Evolutionary conservation across 2,797 vertebrate genomes (phyloP), one percentile per base, ranked within the genome.

Genomic region (Columba guinea): DNA sequence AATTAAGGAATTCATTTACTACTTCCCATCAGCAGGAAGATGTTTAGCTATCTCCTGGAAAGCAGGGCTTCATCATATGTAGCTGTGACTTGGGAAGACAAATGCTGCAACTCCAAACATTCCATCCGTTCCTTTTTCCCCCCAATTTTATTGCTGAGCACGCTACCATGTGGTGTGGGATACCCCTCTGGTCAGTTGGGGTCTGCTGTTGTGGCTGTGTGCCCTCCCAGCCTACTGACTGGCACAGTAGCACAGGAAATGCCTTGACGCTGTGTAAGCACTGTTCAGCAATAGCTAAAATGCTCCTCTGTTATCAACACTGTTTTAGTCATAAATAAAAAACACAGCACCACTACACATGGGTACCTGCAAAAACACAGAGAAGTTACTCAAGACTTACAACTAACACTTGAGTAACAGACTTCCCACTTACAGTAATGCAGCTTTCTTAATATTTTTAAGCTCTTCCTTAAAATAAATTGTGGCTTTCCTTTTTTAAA

Each of bases 61-160:
- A 41, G 26, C 63, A 71, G 15, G 16, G 13, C 30, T 48, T 52
- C 27, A 69, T 56, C 35, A 46, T 7, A 17, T 27, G 20, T 19
- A 28, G 52, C 13, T 8, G 23, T 23, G 37, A 79, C 63, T 63
- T 39, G 11, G 21, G 51, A 69, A 73, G 49, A 39, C 8, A 77
- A 80, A 34, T 0, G 0, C 30, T 34, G 12, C 16, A 35, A 55
- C 18, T 71, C 8, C 0, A 1, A 79, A 52, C 5, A 2, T 13
- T 35, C 71, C 41, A 53, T 9, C 2, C 7, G 15, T 27, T 27
- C 63, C 32, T 62, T 30, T 28, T 11, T 51, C 4, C 34, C n/a
- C 5, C 49, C 34, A 28, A 12, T 78, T 62, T 62, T 67, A 16
- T 3, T 46, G 65, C 60, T 39, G 24, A 84, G 41, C 27, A 7